These are phyloP conservation scores for Nephila pilipes DNA, from an alignment of 1,140 invertebrate species.

Conservation along the genomic window DNA sequence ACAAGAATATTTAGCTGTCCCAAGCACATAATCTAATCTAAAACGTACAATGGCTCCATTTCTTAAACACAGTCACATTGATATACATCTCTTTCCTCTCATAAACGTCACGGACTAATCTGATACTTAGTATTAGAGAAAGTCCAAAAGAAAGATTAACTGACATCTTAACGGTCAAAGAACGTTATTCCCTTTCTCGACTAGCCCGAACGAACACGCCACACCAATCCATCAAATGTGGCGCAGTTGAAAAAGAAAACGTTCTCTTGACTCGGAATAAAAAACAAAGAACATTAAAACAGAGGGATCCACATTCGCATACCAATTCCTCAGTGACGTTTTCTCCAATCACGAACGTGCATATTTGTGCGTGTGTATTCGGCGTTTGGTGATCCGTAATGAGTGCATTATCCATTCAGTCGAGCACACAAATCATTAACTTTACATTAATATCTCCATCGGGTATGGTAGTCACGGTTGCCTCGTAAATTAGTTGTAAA, in stretches of 20 bases:
- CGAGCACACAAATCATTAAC: slow-evolving; percentile 57
- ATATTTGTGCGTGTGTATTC: slow-evolving; percentile 17
- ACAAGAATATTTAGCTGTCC: no score
- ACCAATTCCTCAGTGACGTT: slow-evolving; percentile 16
- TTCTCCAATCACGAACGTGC: background rate
- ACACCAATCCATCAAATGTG: background rate
- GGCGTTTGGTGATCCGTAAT: slow-evolving; percentile 12
- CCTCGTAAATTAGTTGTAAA: slow-evolving; percentile 65
- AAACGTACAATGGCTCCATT: no score
- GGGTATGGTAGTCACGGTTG: slow-evolving; percentile 44
- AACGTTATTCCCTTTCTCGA: background rate
- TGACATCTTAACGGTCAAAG: background rate
- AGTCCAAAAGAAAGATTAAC: background rate
- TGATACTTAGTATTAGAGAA: background rate
- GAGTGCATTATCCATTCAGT: slow-evolving; percentile 42
- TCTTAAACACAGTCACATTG: no score
- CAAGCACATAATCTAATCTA: no score
- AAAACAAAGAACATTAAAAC: background rate
- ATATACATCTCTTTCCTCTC: no score
- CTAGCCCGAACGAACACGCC: background rate
- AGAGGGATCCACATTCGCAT: background rate
- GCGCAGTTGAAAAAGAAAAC: background rate
- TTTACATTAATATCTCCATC: slow-evolving; percentile 46
- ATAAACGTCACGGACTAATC: background rate
- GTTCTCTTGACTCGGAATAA: background rate